Evolutionary conservation across 2,797 vertebrate genomes (phyloP).

Genomic region (Pseudochirops corinnae): DNA sequence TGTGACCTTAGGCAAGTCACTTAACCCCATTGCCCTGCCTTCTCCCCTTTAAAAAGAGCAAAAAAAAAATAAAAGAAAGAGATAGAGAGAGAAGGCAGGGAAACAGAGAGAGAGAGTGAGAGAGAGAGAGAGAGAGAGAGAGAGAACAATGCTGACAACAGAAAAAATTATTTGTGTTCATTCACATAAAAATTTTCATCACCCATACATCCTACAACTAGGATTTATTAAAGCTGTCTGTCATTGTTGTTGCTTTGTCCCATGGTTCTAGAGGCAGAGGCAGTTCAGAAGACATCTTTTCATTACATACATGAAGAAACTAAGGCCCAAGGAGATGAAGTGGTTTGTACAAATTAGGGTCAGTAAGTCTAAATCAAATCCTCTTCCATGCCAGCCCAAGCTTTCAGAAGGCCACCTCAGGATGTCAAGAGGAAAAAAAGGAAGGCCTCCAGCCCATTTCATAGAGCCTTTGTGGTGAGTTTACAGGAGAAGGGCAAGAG

Average conservation of each 20-base stretch:
- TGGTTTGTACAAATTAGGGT: neutral
- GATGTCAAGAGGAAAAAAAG: neutral
- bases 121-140: slow-evolving; percentile 61
- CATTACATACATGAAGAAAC: neutral
- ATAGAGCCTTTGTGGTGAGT: neutral
- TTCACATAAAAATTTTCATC: slow-evolving; percentile 83
- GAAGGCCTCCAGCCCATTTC: neutral
- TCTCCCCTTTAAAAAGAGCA: too few species aligned
- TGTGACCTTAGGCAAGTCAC: too few species aligned
- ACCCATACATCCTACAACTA: slow-evolving; percentile 82
- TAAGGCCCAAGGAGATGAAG: neutral
- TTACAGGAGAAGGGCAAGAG: neutral
- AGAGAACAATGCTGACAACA: slow-evolving; percentile 70
- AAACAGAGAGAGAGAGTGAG: slow-evolving; percentile 48
- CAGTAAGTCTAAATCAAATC: neutral
- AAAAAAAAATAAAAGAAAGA: neutral
- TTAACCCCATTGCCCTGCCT: too few species aligned
- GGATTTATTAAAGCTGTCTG: slow-evolving; percentile 84
- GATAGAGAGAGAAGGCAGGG: slow-evolving; percentile 25
- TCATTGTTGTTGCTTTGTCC: neutral
- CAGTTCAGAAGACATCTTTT: neutral
- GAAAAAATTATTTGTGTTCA: slow-evolving; percentile 82
- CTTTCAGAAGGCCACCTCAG: neutral
- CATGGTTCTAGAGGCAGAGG: neutral
- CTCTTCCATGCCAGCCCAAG: neutral